Conservation (phyloP, 2,113 vertebrate species). For the Myxocyprinus asiaticus region DNA sequence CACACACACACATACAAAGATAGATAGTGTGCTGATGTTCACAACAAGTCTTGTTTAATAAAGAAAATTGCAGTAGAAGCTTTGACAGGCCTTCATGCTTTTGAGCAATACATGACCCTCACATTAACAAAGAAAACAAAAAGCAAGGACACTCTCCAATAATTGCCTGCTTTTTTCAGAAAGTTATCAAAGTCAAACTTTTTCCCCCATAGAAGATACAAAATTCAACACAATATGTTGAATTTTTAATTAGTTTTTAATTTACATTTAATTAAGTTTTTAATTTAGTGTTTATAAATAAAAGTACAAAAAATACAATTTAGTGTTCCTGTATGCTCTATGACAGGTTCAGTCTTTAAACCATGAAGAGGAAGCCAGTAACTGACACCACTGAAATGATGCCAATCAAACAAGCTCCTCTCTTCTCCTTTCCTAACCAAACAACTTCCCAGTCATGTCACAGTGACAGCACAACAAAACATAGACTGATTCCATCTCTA, state of each 20-base stretch:
- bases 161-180: neutral
- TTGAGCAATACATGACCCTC: slow-evolving; percentile 5
- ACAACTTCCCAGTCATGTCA: slow-evolving; percentile 71
- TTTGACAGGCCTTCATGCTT: slow-evolving; percentile 3
- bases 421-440: slow-evolving; percentile 65
- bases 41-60: slow-evolving; percentile 57
- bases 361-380: slow-evolving; percentile 38
- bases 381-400: slow-evolving; percentile 61
- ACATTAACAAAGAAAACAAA: slow-evolving; percentile 24
- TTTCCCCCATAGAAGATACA: neutral
- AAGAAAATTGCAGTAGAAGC: slow-evolving; percentile 61
- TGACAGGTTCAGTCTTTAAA: slow-evolving; percentile 48
- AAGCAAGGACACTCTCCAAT: neutral
- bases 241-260: too few relatives aligned
- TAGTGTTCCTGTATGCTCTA: neutral
- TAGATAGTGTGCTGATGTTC: slow-evolving; percentile 37
- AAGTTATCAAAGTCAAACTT: neutral
- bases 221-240: neutral
- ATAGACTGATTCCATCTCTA: slow-evolving; percentile 41
- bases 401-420: slow-evolving; percentile 72
- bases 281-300: neutral
- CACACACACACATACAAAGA: slow-evolving; percentile 31
- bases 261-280: too few relatives aligned
- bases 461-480: slow-evolving; percentile 75
- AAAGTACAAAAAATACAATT: slow-evolving; percentile 3